Evolutionary conservation across 2,113 vertebrate genomes (phyloP).

Genomic region (Periophthalmus modestus): DNA sequence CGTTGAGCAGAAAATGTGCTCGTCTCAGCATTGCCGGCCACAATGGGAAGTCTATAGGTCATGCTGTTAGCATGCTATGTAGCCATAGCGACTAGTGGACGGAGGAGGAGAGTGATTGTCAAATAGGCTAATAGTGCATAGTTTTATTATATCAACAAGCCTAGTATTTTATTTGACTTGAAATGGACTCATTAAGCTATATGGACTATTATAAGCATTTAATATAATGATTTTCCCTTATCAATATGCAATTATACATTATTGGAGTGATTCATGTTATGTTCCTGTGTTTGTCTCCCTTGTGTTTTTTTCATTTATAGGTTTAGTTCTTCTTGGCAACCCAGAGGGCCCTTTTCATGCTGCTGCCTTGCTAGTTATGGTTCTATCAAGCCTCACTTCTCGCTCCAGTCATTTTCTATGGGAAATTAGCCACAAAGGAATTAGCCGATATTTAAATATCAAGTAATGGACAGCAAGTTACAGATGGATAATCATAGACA

Average conservation of each 20-base stretch:
- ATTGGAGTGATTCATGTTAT: neutral
- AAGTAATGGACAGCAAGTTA: too few relatives aligned
- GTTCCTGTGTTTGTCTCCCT: too few relatives aligned
- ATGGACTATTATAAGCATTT: neutral
- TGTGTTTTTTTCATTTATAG: too few relatives aligned
- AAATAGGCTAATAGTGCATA: neutral
- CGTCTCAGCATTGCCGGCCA: slow-evolving; percentile 51
- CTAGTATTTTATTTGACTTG: neutral
- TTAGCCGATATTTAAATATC: too few relatives aligned
- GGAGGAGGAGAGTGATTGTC: neutral
- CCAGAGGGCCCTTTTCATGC: too few relatives aligned
- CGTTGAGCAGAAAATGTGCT: slow-evolving; percentile 36
- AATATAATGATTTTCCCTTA: neutral
- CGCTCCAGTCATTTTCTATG: too few relatives aligned
- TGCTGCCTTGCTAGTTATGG: too few relatives aligned
- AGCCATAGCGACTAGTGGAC: slow-evolving; percentile 21
- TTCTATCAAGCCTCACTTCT: too few relatives aligned
- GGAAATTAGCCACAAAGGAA: too few relatives aligned
- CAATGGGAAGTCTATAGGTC: slow-evolving; percentile 45
- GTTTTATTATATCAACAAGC: neutral
- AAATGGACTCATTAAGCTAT: neutral
- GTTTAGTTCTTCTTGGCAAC: too few relatives aligned
- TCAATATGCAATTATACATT: neutral
- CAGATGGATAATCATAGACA: too few relatives aligned
- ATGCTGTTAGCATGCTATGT: slow-evolving; percentile 31